Evolutionary conservation across 2,113 vertebrate species (phyloP), one percentile per base, ranked within the genome.

Genomic region (Alexandromys fortis): DNA sequence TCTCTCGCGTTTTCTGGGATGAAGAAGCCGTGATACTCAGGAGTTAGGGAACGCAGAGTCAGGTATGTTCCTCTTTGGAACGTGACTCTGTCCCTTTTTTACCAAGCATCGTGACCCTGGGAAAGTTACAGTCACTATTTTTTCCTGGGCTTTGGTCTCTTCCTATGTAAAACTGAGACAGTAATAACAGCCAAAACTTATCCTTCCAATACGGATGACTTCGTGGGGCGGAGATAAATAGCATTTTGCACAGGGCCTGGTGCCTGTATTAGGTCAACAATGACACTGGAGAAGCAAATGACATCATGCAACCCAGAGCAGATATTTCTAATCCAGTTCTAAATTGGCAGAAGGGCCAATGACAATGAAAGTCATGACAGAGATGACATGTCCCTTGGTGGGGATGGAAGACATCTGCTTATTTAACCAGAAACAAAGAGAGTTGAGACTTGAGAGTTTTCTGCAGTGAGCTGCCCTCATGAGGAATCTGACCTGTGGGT

Each of bases 71-170:
- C 4, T 35, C 42, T 92, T 52, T 88, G 78, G 79, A 89, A 86
- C 21, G 35, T 86, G 45, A 4, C 45, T 82, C 47, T 65, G 58
- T 78, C 33, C 85, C 70, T 82, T 47, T 61, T 82, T 47, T 61
- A 35, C 47, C 52, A 26, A 83, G 67, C 35, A 61, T 3, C 35
- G 21, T 38, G 72, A 58, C 45, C 17, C 58, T 61, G 45, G 78
- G 70, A 83, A 95, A 76, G 17, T 76, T 67, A 76, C 0, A 73
- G 30, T 77, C 45, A 30, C 45, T 28, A 55, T 55, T 89, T 47
- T 94, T 96, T 90, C 73, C 91, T 68, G 24, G 78, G 87, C n/a
- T 67, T 77, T 28, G 65, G 86, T 58, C 81, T 96, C 92, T 89
- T 86, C 33, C 55, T 42, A 13, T 38, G 88, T 78, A n/a, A 96